These are phyloP conservation scores for Probosciger aterrimus DNA, from an alignment of 2,113 vertebrate species.

Conservation along the genomic window DNA sequence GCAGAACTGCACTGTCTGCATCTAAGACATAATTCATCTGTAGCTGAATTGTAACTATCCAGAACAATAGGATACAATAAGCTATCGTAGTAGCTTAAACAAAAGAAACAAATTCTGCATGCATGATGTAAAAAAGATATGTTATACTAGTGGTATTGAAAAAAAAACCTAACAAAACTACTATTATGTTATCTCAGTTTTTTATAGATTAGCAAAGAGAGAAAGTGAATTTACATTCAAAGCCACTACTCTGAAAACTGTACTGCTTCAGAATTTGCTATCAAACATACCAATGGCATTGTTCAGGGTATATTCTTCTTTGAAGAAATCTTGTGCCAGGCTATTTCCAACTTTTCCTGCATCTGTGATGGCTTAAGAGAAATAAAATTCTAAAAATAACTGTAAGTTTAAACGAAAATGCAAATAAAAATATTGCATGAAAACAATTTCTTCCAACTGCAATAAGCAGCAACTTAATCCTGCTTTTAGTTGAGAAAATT, in stretches of 20 bases:
- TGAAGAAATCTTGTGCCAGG: conserved; percentile 81
- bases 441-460: neutral
- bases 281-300: conserved; percentile 81
- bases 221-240: neutral
- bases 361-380: conserved; percentile 77
- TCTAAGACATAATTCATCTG: neutral
- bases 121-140: neutral
- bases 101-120: neutral
- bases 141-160: neutral
- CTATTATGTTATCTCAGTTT: neutral
- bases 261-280: neutral
- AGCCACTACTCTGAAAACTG: neutral
- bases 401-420: neutral
- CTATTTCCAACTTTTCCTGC: conserved; percentile 72
- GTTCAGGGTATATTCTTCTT: conserved; percentile 88
- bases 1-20: neutral
- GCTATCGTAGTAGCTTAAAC: neutral
- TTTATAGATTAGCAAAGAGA: neutral
- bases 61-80: neutral
- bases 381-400: neutral
- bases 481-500: neutral
- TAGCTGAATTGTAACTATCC: neutral
- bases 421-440: neutral
- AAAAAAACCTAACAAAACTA: neutral
- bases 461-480: neutral